phyloP scores from a whole-genome alignment of 2,888 invertebrate genomes.

The Adelognathus sp. region DNA sequence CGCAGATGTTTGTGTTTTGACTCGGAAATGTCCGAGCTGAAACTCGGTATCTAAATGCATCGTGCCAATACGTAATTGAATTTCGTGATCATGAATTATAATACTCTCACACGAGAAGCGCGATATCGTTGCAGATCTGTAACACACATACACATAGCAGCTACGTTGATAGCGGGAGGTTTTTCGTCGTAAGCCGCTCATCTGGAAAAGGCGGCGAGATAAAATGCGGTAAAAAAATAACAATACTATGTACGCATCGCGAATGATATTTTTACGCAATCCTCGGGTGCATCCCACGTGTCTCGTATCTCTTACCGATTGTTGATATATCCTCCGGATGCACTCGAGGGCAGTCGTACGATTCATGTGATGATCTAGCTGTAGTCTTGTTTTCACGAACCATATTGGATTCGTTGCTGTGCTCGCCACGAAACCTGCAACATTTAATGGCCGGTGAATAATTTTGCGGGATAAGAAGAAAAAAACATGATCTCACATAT shows the following conservation, averaged over 20 bases:
- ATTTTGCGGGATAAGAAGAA: too few relatives aligned
- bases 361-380: slow-evolving; percentile 88
- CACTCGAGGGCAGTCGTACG: slow-evolving; percentile 90
- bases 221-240: neutral
- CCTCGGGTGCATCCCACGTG: slow-evolving; percentile 49
- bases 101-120: neutral
- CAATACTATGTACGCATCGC: neutral
- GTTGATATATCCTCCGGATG: slow-evolving; percentile 91
- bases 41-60: neutral
- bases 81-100: neutral
- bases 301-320: slow-evolving; percentile 84
- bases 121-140: neutral
- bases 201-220: neutral
- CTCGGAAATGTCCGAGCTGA: neutral
- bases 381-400: slow-evolving; percentile 99
- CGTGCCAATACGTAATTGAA: neutral
- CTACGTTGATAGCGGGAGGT: too few relatives aligned
- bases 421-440: slow-evolving; percentile 95
- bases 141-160: too few relatives aligned
- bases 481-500: too few relatives aligned
- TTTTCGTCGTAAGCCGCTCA: neutral
- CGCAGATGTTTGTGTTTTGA: neutral
- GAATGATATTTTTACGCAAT: slow-evolving; percentile 5
- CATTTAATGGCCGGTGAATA: slow-evolving; percentile 57
- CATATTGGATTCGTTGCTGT: slow-evolving; percentile 99